These are phyloP conservation scores for Mesorhabditis sp. DNA, from an alignment of 2,888 invertebrate species.

Conservation along the genomic window DNA sequence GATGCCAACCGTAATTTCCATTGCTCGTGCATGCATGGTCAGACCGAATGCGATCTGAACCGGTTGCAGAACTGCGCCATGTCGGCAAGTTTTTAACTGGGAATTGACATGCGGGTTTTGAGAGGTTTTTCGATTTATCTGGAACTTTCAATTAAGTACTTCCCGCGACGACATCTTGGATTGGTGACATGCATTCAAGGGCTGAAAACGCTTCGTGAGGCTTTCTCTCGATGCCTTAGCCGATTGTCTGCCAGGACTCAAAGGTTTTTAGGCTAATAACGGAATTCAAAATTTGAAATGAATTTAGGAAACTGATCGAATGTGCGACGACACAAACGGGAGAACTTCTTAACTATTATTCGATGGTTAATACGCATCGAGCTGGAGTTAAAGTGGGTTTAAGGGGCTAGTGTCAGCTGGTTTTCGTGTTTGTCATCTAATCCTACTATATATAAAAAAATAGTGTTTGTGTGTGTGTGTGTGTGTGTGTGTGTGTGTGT, in stretches of 20 bases:
- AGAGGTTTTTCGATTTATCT: background rate
- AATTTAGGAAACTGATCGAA: slow-evolving; percentile 42
- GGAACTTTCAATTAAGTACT: slow-evolving; percentile 27
- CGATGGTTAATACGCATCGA: slow-evolving; percentile 55
- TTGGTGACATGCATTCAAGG: slow-evolving; percentile 55
- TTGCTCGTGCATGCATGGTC: slow-evolving; percentile 56
- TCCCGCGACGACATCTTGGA: slow-evolving; percentile 54
- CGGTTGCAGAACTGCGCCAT: slow-evolving; percentile 55
- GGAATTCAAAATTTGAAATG: slow-evolving; percentile 8
- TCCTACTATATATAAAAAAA: too few relatives aligned
- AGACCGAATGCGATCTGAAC: slow-evolving; percentile 57
- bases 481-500: too few relatives aligned
- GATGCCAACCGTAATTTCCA: slow-evolving; percentile 51
- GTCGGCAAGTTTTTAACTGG: slow-evolving; percentile 36
- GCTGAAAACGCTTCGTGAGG: slow-evolving; percentile 47
- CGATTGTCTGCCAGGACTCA: slow-evolving; percentile 52
- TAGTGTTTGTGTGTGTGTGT: too few relatives aligned
- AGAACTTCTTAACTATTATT: slow-evolving; percentile 56
- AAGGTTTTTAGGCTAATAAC: slow-evolving; percentile 14
- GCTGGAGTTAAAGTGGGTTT: slow-evolving; percentile 44
- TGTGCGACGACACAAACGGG: slow-evolving; percentile 56
- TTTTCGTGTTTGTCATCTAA: too few relatives aligned
- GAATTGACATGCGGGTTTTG: background rate
- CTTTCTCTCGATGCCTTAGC: slow-evolving; percentile 49
- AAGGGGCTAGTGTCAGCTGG: too few relatives aligned